Percentiles rank a stretch among this genome's conserved stretches.
Evolutionary conservation across 2,797 vertebrate genomes (phyloP).

Genomic region (Odontamblyopus lacepedii): DNA sequence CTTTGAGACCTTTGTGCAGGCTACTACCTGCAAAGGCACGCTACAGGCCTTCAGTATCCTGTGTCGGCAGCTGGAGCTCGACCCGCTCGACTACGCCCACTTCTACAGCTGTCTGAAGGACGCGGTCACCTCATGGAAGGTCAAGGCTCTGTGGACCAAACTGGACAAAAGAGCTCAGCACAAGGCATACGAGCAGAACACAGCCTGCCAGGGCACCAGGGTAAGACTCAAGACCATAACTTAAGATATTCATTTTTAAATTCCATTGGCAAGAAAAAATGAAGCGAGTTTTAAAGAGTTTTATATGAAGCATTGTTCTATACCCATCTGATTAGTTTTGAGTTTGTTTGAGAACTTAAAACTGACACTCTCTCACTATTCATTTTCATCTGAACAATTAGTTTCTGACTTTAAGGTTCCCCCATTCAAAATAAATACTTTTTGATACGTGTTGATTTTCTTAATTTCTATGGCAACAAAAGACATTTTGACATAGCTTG

Average conservation of each 20-base stretch:
- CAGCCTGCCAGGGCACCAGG: conserved; percentile 85
- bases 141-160: conserved; percentile 95
- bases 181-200: conserved; percentile 91
- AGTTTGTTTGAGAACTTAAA: neutral
- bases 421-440: too few relatives aligned
- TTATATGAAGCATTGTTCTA: neutral
- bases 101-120: conserved; percentile 91
- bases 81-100: conserved; percentile 84
- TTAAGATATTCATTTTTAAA: neutral
- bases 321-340: neutral
- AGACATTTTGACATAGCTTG: too few relatives aligned
- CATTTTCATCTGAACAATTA: too few relatives aligned
- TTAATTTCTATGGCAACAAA: too few relatives aligned
- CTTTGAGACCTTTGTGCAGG: conserved; percentile 96
- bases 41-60: conserved; percentile 95
- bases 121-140: conserved; percentile 91
- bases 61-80: conserved; percentile 89
- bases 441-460: too few relatives aligned
- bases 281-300: neutral
- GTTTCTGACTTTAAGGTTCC: too few relatives aligned
- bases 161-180: conserved; percentile 92
- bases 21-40: conserved; percentile 93
- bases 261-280: neutral
- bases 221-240: conserved; percentile 71
- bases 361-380: neutral